Conservation (phyloP, 2,797 vertebrate species). For the Hyperoplus immaculatus region DNA sequence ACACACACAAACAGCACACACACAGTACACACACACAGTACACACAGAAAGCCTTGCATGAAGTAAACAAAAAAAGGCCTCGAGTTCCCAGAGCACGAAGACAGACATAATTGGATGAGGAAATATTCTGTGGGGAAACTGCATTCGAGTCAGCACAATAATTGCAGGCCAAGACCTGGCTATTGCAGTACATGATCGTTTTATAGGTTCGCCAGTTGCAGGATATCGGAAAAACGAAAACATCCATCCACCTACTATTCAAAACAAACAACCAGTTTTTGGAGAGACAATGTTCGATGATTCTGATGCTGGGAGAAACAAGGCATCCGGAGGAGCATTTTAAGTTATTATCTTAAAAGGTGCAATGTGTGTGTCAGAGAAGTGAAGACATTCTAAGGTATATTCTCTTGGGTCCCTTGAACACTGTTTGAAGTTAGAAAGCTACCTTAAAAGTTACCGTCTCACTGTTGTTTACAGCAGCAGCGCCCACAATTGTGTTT, state of each 20-base stretch:
- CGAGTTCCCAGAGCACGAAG: conserved; percentile 54
- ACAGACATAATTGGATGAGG: conserved; percentile 66
- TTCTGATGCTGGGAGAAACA: neutral
- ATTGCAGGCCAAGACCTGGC: conserved; percentile 32
- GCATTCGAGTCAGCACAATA: conserved; percentile 44
- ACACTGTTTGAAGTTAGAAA: too few species aligned
- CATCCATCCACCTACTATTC: conserved; percentile 11
- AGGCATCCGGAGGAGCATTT: too few species aligned
- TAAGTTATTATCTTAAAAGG: too few species aligned
- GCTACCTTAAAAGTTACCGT: too few species aligned
- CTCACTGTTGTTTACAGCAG: too few species aligned
- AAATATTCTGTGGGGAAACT: conserved; percentile 63
- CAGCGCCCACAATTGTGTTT: too few species aligned
- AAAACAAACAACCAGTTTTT: conserved; percentile 7
- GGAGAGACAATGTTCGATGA: neutral
- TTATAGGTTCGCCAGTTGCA: conserved; percentile 16
- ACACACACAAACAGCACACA: conserved; percentile 25
- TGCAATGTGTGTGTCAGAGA: too few species aligned
- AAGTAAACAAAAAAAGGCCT: conserved; percentile 76
- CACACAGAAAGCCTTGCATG: conserved; percentile 50
- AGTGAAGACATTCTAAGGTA: too few species aligned
- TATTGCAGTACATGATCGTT: conserved; percentile 46
- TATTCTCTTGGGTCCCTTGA: too few species aligned
- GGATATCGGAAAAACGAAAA: conserved; percentile 25
- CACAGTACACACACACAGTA: conserved; percentile 17